Conservation (phyloP, 2,888 invertebrate genomes). For the Empis stercorea region DNA sequence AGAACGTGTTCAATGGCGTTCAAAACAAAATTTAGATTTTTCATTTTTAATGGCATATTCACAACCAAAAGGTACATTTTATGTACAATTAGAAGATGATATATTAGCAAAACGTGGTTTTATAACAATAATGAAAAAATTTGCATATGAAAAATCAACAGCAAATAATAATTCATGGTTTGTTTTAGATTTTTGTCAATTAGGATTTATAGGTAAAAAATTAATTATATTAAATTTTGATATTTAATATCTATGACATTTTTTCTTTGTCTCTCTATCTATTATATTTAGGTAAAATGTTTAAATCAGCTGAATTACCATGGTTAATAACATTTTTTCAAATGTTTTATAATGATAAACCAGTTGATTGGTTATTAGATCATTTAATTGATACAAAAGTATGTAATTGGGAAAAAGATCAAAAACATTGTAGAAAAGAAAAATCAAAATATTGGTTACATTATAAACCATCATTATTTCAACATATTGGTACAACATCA, state of each 20-base stretch:
- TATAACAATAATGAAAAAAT: slow-evolving; percentile 71
- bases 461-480: slow-evolving; percentile 83
- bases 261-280: too few relatives aligned
- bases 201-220: slow-evolving; percentile 78
- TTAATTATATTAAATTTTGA: neutral
- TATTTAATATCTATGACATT: too few relatives aligned
- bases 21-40: slow-evolving; percentile 90
- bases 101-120: slow-evolving; percentile 77
- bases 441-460: slow-evolving; percentile 70
- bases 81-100: slow-evolving; percentile 89
- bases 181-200: slow-evolving; percentile 81
- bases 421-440: slow-evolving; percentile 72
- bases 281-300: slow-evolving; percentile 60
- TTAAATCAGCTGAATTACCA: slow-evolving; percentile 74
- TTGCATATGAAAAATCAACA: slow-evolving; percentile 63
- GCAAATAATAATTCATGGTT: slow-evolving; percentile 66
- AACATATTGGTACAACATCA: slow-evolving; percentile 90
- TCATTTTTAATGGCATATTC: slow-evolving; percentile 91
- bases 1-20: slow-evolving; percentile 79
- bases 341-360: slow-evolving; percentile 91
- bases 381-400: slow-evolving; percentile 78
- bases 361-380: slow-evolving; percentile 92
- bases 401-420: slow-evolving; percentile 69
- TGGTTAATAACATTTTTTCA: slow-evolving; percentile 84
- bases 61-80: slow-evolving; percentile 74